A percentile compares a stretch with the other conserved stretches of the same genome.
phyloP scores from a whole-genome alignment of 2,888 invertebrate genomes.

The Xylota sylvarum region DNA sequence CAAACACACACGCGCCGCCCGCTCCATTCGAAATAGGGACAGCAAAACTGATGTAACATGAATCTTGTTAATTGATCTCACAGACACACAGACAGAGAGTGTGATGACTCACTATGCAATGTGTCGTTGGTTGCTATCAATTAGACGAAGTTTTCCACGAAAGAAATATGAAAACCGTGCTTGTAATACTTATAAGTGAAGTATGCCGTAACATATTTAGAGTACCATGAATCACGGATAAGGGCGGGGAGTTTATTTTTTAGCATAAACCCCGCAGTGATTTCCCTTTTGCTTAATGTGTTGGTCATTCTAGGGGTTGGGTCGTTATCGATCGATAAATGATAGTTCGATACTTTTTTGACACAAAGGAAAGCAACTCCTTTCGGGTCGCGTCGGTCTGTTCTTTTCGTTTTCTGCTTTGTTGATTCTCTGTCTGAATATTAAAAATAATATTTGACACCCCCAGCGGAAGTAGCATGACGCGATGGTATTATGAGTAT shows the following conservation, averaged over 20 bases:
- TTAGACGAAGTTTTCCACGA: conserved; percentile 35
- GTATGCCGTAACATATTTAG: conserved; percentile 12
- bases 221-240: conserved; percentile 8
- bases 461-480: conserved; percentile 48
- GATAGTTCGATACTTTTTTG: conserved; percentile 7
- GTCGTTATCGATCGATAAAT: conserved; percentile 3
- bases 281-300: conserved; percentile 8
- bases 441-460: conserved; percentile 35
- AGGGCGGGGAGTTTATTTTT: conserved; percentile 7
- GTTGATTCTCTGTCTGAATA: conserved; percentile 40
- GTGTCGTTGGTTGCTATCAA: conserved; percentile 5
- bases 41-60: conserved; percentile 15
- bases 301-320: neutral
- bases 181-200: neutral
- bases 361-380: neutral
- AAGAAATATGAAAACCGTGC: conserved; percentile 20
- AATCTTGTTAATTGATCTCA: conserved; percentile 37
- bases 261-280: conserved; percentile 1
- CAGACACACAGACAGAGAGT: conserved; percentile 18
- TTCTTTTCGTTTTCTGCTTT: neutral
- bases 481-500: conserved; percentile 24
- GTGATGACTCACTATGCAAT: conserved; percentile 11
- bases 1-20: conserved; percentile 13
- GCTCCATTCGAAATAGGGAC: conserved; percentile 1
- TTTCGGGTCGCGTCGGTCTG: conserved; percentile 6